phyloP scores from a whole-genome alignment of 2,797 vertebrate genomes.

The Rhadinocentrus ornatus region DNA sequence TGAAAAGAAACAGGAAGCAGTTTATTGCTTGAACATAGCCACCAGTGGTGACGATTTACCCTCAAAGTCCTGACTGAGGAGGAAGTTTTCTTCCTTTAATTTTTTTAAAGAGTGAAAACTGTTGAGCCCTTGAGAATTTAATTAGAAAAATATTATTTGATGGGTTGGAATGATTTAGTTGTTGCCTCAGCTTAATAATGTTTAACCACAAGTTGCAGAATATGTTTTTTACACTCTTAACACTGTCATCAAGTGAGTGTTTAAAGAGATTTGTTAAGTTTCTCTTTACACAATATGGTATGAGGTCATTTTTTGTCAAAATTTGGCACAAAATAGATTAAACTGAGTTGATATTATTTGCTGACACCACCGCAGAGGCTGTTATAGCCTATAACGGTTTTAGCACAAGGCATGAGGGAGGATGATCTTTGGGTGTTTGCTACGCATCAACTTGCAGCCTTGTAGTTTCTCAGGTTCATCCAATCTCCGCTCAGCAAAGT shows the following conservation, averaged over 20 bases:
- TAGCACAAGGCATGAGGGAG: not conserved
- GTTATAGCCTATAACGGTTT: too few species aligned
- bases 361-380: not conserved
- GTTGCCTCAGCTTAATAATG: not conserved
- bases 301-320: not conserved
- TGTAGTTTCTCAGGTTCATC: not conserved
- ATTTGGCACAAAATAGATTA: not conserved
- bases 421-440: not conserved
- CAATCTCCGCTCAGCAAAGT: not conserved
- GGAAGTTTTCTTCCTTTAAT: conserved; percentile 38
- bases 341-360: not conserved
- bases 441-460: not conserved
- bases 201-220: not conserved
- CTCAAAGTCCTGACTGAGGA: conserved; percentile 17
- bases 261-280: not conserved
- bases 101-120: conserved; percentile 9
- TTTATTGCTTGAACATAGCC: conserved; percentile 17
- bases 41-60: conserved; percentile 2
- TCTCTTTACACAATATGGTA: not conserved
- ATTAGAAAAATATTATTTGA: not conserved
- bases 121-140: not conserved
- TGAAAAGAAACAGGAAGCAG: conserved; percentile 49
- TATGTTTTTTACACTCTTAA: not conserved
- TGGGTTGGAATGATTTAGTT: not conserved
- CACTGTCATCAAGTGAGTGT: not conserved